These are phyloP conservation scores for Tiaroga cobitis DNA, from an alignment of 2,797 vertebrate genomes.

Conservation along the genomic window DNA sequence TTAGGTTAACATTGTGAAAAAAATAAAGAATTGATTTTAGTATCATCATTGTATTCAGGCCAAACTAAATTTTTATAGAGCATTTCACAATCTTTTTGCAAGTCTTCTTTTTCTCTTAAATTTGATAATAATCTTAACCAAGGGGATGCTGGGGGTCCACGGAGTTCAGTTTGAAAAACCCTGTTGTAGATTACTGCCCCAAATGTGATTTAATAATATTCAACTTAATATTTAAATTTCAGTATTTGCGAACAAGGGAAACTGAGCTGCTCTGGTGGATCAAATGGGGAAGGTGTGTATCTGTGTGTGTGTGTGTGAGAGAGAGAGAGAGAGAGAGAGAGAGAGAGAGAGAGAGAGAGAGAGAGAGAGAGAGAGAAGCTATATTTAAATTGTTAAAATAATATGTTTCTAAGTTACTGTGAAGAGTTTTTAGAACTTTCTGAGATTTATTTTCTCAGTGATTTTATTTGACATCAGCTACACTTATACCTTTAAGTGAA, in stretches of 20 bases:
- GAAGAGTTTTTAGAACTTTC: neutral
- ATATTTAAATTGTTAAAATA: neutral
- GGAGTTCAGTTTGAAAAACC: neutral
- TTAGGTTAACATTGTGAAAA: neutral
- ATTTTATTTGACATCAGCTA: neutral
- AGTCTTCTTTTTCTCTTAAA: neutral
- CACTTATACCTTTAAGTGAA: neutral
- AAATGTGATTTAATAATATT: neutral
- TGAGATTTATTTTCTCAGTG: too few species aligned
- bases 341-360: too few species aligned
- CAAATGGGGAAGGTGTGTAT: slow-evolving; percentile 68
- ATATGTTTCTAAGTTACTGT: neutral
- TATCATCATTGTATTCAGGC: neutral
- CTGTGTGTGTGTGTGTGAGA: neutral
- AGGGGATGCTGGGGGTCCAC: neutral
- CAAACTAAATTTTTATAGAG: neutral
- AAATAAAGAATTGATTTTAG: neutral
- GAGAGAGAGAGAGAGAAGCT: neutral
- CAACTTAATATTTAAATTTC: slow-evolving; percentile 44
- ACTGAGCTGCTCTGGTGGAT: slow-evolving; percentile 77
- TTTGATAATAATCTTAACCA: neutral
- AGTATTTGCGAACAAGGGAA: slow-evolving; percentile 83
- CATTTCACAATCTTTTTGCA: too few species aligned
- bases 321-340: too few species aligned
- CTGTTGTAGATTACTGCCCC: neutral